Evolutionary conservation across 2,888 invertebrate genomes (phyloP), one percentile per base, ranked within the genome.

Genomic region (Scaptomyza tumidula): DNA sequence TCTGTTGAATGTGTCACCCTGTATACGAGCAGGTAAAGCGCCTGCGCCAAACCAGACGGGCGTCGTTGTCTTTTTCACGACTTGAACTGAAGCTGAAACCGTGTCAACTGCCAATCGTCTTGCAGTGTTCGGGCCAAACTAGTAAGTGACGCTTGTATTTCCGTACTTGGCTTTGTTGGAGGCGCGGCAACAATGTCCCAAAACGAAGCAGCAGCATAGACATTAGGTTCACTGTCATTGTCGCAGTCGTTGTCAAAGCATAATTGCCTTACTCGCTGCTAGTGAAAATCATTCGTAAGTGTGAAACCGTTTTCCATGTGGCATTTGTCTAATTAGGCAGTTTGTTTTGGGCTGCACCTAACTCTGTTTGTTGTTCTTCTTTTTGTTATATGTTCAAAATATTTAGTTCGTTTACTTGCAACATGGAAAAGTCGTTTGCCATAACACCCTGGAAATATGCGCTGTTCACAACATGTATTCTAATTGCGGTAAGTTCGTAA

Each of bases 381-480:
- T 46, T 27, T 11, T 6, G 14, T 19, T 44, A n/a, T n/a, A n/a
- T n/a, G n/a, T n/a, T 2, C 19, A 13, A 44, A 13, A n/a, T 33
- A 16, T 27, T 10, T n/a, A 61, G 75, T 35, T 75, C 39, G 45
- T 19, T n/a, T 46, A 31, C 14, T 31, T 53, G 37, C 56, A 68
- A 35, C 65, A 90, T 90, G 90, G 88, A 90, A 70, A 78, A 90
- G 75, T 83, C 89, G 16, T 85, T 90, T 58, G 75, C 86, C n/a
- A 78, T 80, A 52, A 72, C 83, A 27, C 80, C 89, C 59, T 90
- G 90, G 90, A 91, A 90, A 68, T 90, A 90, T 75, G 87, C 83
- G 46, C 58, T 90, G 14, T 80, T 90, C 49, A 79, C 80, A 64
- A 79, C 89, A 48, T 89, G 80, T 68, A 72, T 83, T 72, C 53